These are phyloP conservation scores for Drosophila nr. perissopoda DNA, from an alignment of 2,888 invertebrate species.

Conservation along the genomic window DNA sequence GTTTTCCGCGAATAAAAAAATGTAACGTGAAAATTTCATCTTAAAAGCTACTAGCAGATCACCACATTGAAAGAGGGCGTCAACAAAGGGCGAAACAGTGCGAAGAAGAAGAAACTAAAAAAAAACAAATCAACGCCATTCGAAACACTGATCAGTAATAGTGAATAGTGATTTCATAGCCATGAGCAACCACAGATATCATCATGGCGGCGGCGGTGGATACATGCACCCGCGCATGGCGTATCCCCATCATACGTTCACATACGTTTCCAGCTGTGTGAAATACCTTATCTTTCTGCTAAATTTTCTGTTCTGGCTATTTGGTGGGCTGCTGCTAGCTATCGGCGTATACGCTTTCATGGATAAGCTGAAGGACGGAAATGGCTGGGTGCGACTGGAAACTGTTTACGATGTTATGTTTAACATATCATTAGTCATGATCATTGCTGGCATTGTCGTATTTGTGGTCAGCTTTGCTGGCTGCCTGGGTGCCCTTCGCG, in stretches of 20 bases:
- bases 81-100: conserved; percentile 57
- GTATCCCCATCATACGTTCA: conserved; percentile 83
- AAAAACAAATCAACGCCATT: conserved; percentile 13
- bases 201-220: conserved; percentile 79
- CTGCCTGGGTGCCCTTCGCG: conserved; percentile 91
- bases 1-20: neutral
- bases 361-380: conserved; percentile 94
- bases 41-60: conserved; percentile 24
- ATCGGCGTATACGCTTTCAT: conserved; percentile 96
- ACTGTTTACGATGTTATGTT: conserved; percentile 95
- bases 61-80: conserved; percentile 70
- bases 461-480: conserved; percentile 97
- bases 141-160: conserved; percentile 6
- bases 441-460: conserved; percentile 95
- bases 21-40: conserved; percentile 26
- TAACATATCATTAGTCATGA: conserved; percentile 95
- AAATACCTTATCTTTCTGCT: conserved; percentile 85
- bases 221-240: conserved; percentile 81
- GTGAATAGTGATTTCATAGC: conserved; percentile 11
- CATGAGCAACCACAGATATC: conserved; percentile 84
- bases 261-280: conserved; percentile 84
- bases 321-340: conserved; percentile 93
- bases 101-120: conserved; percentile 39
- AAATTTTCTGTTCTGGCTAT: conserved; percentile 89
- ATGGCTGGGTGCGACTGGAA: conserved; percentile 92